Base-by-base conservation (phyloP, 1,140 invertebrate genomes). In the Proctacanthus coquilletti region DNA sequence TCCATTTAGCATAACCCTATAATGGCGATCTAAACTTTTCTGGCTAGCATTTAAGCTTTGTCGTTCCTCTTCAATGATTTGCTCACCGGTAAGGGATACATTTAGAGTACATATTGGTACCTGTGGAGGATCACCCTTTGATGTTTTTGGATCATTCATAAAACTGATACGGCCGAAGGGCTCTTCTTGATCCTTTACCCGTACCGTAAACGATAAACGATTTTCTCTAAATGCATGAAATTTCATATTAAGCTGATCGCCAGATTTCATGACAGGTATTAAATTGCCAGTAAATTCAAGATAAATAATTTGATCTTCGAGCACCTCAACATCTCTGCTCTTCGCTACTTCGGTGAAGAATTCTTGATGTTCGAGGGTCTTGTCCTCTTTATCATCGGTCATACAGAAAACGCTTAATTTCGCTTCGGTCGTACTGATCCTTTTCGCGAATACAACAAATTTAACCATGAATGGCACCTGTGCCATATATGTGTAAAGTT, bases 311-410 rank as follows among this genome's bases (percentile, higher is more conserved):
- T 94, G 91, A 15, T 87, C 85, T 64, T 96, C 89, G n/a, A 98
- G 69, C 3, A 93, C 84, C 72, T 98, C 93, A 15, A 98, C 89
- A 61, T 98, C 94, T 41, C 89, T 69, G 62, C 91, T 96, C 52
- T 97, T 95, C 2, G 96, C 93, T 17, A 98, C 86, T 66, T 98
- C 92, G 3, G 77, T 77, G 59, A 97, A 99, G 52, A 91, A 77
- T 63, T 98, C 94, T 62, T 98, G 93, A 39, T 83, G 80, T 63
- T 98, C 95, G 31, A 98, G 62, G 0, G 94, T 96, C 61, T 98
- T 96, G 40, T 98, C 94, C 56, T 98, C 94, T 51, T 89, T 92
- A 52, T 98, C 94, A 62, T 98, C 96, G 2, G 95, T 98, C 77
- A 99, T 97, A 54, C 94, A 98, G 63, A 98, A 94, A 47, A 98